Conservation (phyloP, 2,888 invertebrate genomes). For the Thyatira batis region DNA sequence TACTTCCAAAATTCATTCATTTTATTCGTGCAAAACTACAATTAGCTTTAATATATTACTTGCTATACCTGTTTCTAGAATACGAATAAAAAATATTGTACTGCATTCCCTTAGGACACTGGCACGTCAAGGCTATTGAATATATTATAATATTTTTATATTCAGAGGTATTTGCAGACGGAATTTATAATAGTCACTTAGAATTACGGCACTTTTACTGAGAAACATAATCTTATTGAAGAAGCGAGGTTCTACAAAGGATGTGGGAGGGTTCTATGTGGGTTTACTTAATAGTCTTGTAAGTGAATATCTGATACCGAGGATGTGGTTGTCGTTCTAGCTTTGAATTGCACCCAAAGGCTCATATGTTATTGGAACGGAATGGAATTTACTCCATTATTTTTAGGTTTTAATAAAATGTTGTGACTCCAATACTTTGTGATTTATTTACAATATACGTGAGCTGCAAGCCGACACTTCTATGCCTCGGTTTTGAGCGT, state of each 20-base stretch:
- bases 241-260: constrained; percentile 10
- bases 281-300: constrained; percentile 26
- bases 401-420: not conserved
- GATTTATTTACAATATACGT: constrained; percentile 22
- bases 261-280: constrained; percentile 20
- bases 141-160: constrained; percentile 17
- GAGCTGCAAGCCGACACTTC: constrained; percentile 42
- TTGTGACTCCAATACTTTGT: constrained; percentile 4
- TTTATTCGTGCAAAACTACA: constrained; percentile 1
- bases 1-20: not conserved
- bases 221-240: constrained; percentile 12
- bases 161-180: constrained; percentile 7
- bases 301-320: constrained; percentile 42
- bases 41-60: constrained; percentile 14
- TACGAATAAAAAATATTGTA: constrained; percentile 16
- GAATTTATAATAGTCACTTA: constrained; percentile 23
- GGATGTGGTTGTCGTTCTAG: constrained; percentile 41
- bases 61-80: constrained; percentile 19
- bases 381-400: not conserved
- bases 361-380: not conserved
- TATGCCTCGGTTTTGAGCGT: constrained; percentile 57
- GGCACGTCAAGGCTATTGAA: constrained; percentile 10
- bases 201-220: constrained; percentile 19
- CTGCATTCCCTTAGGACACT: constrained; percentile 16
- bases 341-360: constrained; percentile 14